phyloP scores from a whole-genome alignment of 1,140 invertebrate genomes.

The Calephelis nemesis region DNA sequence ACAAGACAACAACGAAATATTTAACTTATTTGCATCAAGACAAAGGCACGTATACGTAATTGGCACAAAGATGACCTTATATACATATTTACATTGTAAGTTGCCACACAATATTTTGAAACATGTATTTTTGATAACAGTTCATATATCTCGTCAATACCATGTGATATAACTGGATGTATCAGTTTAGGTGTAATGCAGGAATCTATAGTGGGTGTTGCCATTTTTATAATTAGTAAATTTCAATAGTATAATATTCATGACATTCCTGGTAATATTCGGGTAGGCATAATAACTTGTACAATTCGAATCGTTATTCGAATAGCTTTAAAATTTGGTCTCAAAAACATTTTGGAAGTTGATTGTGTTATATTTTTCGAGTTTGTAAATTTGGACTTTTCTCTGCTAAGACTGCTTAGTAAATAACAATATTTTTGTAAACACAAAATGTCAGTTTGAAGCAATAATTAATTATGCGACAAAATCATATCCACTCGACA shows the following conservation, averaged over 20 bases:
- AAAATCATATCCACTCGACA: too few relatives aligned
- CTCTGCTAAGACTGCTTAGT: conserved; percentile 10
- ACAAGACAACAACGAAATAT: too few relatives aligned
- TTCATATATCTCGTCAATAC: neutral
- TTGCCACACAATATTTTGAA: neutral
- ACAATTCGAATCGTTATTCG: neutral
- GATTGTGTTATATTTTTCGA: neutral
- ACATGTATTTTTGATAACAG: neutral
- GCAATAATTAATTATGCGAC: too few relatives aligned
- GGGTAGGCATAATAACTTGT: conserved; percentile 11
- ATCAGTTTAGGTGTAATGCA: conserved; percentile 4
- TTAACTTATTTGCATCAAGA: too few relatives aligned
- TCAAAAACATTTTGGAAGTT: conserved; percentile 13
- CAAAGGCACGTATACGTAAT: too few relatives aligned
- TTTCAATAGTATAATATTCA: conserved; percentile 5
- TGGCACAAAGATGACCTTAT: too few relatives aligned
- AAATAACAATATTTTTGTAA: conserved; percentile 9
- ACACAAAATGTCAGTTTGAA: neutral
- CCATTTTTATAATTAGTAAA: conserved; percentile 16
- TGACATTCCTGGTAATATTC: conserved; percentile 13
- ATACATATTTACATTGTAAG: too few relatives aligned
- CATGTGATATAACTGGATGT: neutral
- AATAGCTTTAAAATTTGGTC: conserved; percentile 30
- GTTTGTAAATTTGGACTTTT: conserved; percentile 3
- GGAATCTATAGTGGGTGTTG: neutral